Base-by-base conservation (phyloP, 2,888 invertebrate genomes). In the Serrognathus titanus region DNA sequence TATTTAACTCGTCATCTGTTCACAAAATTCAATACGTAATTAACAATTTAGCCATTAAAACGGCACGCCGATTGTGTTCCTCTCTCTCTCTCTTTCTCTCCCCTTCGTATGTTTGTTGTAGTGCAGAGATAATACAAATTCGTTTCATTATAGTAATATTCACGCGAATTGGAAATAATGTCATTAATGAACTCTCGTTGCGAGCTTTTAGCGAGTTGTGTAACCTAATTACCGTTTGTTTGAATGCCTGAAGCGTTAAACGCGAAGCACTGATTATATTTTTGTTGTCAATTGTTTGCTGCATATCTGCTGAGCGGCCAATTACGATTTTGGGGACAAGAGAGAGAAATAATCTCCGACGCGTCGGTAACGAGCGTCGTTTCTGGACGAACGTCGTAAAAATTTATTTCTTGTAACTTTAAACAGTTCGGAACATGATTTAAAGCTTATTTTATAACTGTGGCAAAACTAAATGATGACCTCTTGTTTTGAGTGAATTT, bases 211-310 rank as follows among this genome's bases (percentile, higher is more conserved):
- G 63, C 58, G 62, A 63, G 57, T 58, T 61, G 64, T 62, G 57
- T 65, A 65, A 65, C 63, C 62, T 64, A 65, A 65, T 65, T 65
- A 65, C 63, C 60, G 63, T 64, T 65, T 65, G 65, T 65, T 65
- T 65, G 64, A 60, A 61, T 58, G 63, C 63, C 61, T 57, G 62
- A 57, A 62, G 60, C 65, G 61, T 63, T 63, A 62, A 61, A 64
- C 60, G 62, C 54, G 59, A 56, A 57, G 58, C 62, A 37, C 59
- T 57, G 59, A 59, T 59, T 62, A 59, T 63, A 61, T 63, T 65
- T 65, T 62, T 63, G 60, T 64, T 64, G 61, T 55, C 59, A 58
- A 62, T 63, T 59, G 57, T 54, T 53, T 41, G 50, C 41, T 49
- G 57, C 53, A 47, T 61, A 54, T 51, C 54, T 46, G 51, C 54